Evolutionary conservation across 1,140 invertebrate species (phyloP), one percentile per base, ranked within the genome.

Genomic region (Trachymyrmex cornetzi): DNA sequence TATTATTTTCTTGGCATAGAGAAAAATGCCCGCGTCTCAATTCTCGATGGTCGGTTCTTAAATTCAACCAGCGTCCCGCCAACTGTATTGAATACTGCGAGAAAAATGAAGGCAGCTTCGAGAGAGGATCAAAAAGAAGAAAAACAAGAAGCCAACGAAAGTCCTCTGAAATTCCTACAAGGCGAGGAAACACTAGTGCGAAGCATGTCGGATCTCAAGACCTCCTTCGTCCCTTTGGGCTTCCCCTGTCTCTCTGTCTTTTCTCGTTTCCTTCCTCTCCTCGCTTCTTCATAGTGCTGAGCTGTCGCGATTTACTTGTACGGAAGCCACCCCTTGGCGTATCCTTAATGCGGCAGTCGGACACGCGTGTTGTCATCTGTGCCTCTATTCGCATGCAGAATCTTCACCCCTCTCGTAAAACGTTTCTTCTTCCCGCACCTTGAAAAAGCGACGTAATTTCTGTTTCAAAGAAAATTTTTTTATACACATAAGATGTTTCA

Each of bases 231-330:
- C 53, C 66, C 44, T 19, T 72, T 66, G 75, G 24, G 63, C 50
- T 72, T 61, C 3, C 84, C 71, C 38, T 30, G 34, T 63, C 11
- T 85, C 72, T 77, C 50, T 24, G 53, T 61, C 66, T 61, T 34
- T 34, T 66, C 38, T 57, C 48, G 19, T 79, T 27, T 24, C 14
- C 14, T 77, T 82, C 16, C 19, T 82, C 64, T 72, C 48, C 34
- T 66, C 48, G n/a, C 53, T 87, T 66, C 30, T 75, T 84, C 72
- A 74, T 84, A 67, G 55, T 59, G 86, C 67, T 84, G 86, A 87
- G 48, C 79, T 84, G 79, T 87, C 86, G 86, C 86, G 59, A 87
- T 87, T 82, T 87, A 74, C 44, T 38, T 38, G 77, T 86, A 57
- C 57, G 30, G 66, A 74, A 53, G 55, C 69, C 79, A 87, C 80